phyloP scores from a whole-genome alignment of 2,797 vertebrate genomes.

The Liparis tanakae region DNA sequence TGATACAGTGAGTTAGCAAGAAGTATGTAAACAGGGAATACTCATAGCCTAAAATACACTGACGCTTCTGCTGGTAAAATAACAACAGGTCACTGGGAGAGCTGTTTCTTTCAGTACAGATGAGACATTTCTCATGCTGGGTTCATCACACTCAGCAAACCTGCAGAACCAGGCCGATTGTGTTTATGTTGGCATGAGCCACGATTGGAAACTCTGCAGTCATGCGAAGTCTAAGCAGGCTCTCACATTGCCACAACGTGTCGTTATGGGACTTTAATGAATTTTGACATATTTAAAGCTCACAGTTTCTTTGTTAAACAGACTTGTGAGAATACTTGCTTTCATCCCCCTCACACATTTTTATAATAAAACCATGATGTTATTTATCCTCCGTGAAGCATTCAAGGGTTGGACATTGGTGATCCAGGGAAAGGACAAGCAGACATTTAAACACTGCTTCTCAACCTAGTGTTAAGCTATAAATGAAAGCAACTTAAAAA shows the following conservation, averaged over 20 bases:
- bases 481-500: too few species aligned
- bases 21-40: conserved; percentile 17
- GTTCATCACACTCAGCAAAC: not conserved
- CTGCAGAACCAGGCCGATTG: not conserved
- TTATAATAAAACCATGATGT: not conserved
- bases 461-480: too few species aligned
- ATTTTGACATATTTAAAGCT: not conserved
- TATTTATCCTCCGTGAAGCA: not conserved
- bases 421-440: not conserved
- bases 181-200: not conserved
- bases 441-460: too few species aligned
- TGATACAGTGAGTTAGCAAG: conserved; percentile 7
- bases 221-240: not conserved
- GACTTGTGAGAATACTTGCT: not conserved
- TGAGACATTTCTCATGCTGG: not conserved
- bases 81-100: conserved; percentile 13
- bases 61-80: conserved; percentile 26
- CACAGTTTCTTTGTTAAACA: not conserved
- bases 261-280: not conserved
- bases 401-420: not conserved
- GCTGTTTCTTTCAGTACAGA: not conserved
- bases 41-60: conserved; percentile 20
- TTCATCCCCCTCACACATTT: not conserved
- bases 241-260: not conserved
- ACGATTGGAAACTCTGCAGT: not conserved